Evolutionary conservation across 1,140 invertebrate species (phyloP).

Genomic region (Wasmannia auropunctata): DNA sequence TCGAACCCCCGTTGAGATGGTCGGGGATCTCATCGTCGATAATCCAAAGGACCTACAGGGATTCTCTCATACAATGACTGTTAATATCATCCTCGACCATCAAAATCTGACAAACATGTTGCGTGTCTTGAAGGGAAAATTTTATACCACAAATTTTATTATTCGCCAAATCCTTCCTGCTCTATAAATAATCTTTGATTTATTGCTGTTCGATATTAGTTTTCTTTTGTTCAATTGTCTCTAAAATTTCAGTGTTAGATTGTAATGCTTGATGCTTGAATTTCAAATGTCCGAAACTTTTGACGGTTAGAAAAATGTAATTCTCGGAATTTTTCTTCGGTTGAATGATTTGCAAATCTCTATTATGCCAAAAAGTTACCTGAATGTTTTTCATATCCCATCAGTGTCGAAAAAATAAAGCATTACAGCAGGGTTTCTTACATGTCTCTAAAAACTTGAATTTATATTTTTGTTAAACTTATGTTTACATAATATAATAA

Average conservation of each 20-base stretch:
- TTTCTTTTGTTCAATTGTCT: background rate
- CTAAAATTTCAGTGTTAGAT: background rate
- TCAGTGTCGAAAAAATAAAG: no score
- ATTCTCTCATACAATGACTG: conserved; percentile 55
- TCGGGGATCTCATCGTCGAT: no score
- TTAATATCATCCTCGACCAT: conserved; percentile 63
- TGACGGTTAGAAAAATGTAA: background rate
- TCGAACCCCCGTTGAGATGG: background rate
- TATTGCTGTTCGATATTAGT: conserved; percentile 45
- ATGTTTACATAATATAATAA: no score
- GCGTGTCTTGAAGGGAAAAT: no score
- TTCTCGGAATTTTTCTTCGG: background rate
- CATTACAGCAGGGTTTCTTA: no score
- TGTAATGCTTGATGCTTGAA: background rate
- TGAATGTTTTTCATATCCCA: no score
- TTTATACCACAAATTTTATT: no score
- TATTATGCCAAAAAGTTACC: no score
- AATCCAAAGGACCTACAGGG: no score
- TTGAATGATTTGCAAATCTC: background rate
- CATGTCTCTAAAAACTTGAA: no score
- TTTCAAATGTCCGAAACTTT: background rate
- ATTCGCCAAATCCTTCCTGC: background rate
- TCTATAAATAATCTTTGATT: background rate
- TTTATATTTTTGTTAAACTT: no score
- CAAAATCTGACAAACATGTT: no score